phyloP scores from a whole-genome alignment of 2,888 invertebrate species.

The Scaptomyza flava region DNA sequence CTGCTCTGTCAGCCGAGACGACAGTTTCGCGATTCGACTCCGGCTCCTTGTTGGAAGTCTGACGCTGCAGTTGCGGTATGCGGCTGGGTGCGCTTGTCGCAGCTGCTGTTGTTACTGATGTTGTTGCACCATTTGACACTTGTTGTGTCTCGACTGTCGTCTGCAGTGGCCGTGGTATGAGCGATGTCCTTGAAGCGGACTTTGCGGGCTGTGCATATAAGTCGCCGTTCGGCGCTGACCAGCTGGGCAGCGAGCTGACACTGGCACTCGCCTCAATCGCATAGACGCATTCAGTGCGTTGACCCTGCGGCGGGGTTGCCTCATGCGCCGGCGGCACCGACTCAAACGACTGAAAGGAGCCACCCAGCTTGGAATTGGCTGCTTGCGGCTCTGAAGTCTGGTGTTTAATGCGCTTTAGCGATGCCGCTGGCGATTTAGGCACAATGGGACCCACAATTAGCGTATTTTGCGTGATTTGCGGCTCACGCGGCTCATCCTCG shows the following conservation, averaged over 20 bases:
- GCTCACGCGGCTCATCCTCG: constrained; percentile 84
- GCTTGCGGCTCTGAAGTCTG: background rate
- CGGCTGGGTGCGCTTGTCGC: constrained; percentile 51
- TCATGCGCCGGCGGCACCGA: constrained; percentile 70
- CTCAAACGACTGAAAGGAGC: constrained; percentile 72
- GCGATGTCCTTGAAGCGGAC: constrained; percentile 66
- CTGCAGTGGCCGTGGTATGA: constrained; percentile 65
- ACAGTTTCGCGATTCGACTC: constrained; percentile 16
- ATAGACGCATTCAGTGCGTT: constrained; percentile 81
- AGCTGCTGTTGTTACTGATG: constrained; percentile 17
- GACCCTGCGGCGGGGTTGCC: constrained; percentile 70
- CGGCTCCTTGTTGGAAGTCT: constrained; percentile 57
- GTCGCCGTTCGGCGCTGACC: constrained; percentile 69
- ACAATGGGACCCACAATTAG: constrained; percentile 86
- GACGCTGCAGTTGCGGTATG: constrained; percentile 77
- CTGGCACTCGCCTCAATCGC: constrained; percentile 72
- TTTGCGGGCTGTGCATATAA: constrained; percentile 79
- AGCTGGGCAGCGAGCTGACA: constrained; percentile 48
- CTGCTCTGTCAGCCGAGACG: constrained; percentile 13
- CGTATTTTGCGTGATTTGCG: constrained; percentile 85
- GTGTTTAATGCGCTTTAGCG: constrained; percentile 54
- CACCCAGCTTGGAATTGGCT: constrained; percentile 50
- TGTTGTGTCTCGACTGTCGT: constrained; percentile 42
- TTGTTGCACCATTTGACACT: constrained; percentile 45
- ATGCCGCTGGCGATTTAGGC: constrained; percentile 82